Evolutionary conservation across 2,888 invertebrate species (phyloP).

Genomic region (Cenopis cana): DNA sequence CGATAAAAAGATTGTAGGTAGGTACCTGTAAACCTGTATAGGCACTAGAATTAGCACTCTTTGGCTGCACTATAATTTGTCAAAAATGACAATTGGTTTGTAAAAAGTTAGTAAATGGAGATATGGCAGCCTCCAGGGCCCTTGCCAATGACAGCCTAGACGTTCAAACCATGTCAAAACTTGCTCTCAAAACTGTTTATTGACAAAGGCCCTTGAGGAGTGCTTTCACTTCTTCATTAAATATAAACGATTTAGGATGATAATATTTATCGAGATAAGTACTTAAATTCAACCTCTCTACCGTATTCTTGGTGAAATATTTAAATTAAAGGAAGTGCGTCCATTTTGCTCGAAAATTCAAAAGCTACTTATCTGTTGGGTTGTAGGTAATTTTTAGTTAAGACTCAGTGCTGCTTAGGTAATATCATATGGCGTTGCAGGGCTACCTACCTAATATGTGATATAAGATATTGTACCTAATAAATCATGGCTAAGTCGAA

Average conservation of each 20-base stretch:
- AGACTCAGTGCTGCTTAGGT: background rate
- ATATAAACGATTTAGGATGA: background rate
- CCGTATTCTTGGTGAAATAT: background rate
- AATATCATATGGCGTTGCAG: background rate
- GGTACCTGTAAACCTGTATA: no score
- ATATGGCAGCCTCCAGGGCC: no score
- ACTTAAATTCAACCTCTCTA: background rate
- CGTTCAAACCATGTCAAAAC: no score
- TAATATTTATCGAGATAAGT: background rate
- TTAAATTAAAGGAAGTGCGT: background rate
- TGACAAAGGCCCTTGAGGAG: no score
- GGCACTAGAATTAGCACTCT: no score
- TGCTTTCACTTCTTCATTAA: no score
- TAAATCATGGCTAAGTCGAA: background rate
- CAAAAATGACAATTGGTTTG: background rate
- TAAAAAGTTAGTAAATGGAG: no score
- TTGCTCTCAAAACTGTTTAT: no score
- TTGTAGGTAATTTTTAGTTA: background rate
- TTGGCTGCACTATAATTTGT: no score
- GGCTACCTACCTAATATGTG: background rate
- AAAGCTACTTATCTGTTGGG: background rate
- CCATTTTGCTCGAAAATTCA: background rate
- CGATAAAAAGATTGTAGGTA: no score
- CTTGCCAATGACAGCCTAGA: no score
- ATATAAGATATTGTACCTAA: background rate